Evolutionary conservation across 2,888 invertebrate species (phyloP).

Genomic region (Macrosoma leucophasiata): DNA sequence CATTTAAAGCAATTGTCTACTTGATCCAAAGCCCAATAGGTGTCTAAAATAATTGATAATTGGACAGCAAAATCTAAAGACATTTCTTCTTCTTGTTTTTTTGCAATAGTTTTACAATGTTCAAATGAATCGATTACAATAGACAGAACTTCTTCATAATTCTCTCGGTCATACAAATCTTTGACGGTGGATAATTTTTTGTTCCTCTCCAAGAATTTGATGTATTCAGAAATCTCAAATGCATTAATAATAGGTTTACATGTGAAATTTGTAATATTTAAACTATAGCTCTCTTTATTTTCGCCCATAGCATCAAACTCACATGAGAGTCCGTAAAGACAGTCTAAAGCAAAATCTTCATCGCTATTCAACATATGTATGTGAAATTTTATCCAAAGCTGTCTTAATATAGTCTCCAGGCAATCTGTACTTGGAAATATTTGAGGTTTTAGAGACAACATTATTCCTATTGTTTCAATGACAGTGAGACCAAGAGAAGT

Average conservation of each 20-base stretch:
- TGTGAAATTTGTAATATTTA: conserved; percentile 54
- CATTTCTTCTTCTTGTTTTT: conserved; percentile 60
- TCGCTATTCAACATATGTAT: conserved; percentile 54
- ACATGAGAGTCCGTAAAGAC: conserved; percentile 55
- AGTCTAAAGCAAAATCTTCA: conserved; percentile 59
- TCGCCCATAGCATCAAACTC: conserved; percentile 67
- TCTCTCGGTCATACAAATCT: conserved; percentile 78
- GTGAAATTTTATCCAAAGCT: conserved; percentile 63
- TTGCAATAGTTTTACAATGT: conserved; percentile 61
- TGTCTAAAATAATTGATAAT: conserved; percentile 78
- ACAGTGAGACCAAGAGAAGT: conserved; percentile 43
- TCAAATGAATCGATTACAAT: conserved; percentile 82
- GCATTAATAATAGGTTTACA: conserved; percentile 55
- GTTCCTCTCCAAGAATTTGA: conserved; percentile 65
- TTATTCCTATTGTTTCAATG: conserved; percentile 54
- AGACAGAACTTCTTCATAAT: conserved; percentile 79
- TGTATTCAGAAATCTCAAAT: conserved; percentile 45
- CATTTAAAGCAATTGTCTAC: conserved; percentile 82
- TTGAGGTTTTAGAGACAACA: conserved; percentile 51
- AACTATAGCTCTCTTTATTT: conserved; percentile 41
- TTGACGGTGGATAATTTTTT: conserved; percentile 78
- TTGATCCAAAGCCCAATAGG: conserved; percentile 78
- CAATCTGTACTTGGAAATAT: conserved; percentile 48
- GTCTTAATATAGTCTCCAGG: conserved; percentile 51
- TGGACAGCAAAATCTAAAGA: conserved; percentile 75